Evolutionary conservation across 2,888 invertebrate genomes (phyloP).

Genomic region (Allacma fusca): DNA sequence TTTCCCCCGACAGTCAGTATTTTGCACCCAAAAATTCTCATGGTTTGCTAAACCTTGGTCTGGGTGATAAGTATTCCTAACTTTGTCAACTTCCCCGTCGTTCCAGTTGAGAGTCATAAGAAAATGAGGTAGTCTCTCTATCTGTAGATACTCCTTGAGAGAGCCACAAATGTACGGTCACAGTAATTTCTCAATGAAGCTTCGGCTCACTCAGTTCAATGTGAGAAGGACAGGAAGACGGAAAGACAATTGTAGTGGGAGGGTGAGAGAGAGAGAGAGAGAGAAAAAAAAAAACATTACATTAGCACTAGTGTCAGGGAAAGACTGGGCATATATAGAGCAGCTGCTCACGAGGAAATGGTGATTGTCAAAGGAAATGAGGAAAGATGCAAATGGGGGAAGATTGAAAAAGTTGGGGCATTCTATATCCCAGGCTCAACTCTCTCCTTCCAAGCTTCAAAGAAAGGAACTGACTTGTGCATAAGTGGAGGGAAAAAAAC

Average conservation of each 20-base stretch:
- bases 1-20: no score
- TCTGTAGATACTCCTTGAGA: no score
- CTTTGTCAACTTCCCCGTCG: not conserved
- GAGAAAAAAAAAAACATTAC: not conserved
- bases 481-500: constrained; percentile 25
- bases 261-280: no score
- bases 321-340: not conserved
- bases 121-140: constrained; percentile 3
- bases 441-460: no score
- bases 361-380: constrained; percentile 40
- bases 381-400: constrained; percentile 23
- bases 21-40: not conserved
- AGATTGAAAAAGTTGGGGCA: constrained; percentile 28
- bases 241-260: not conserved
- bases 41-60: not conserved
- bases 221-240: not conserved
- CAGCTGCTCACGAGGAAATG: constrained; percentile 28
- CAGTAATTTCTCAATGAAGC: not conserved
- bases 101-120: constrained; percentile 2
- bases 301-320: not conserved
- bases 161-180: not conserved
- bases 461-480: not conserved
- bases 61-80: not conserved
- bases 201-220: no score
- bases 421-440: not conserved